Evolutionary conservation across 1,140 invertebrate species (phyloP).

Genomic region (Cataglyphis hispanica): DNA sequence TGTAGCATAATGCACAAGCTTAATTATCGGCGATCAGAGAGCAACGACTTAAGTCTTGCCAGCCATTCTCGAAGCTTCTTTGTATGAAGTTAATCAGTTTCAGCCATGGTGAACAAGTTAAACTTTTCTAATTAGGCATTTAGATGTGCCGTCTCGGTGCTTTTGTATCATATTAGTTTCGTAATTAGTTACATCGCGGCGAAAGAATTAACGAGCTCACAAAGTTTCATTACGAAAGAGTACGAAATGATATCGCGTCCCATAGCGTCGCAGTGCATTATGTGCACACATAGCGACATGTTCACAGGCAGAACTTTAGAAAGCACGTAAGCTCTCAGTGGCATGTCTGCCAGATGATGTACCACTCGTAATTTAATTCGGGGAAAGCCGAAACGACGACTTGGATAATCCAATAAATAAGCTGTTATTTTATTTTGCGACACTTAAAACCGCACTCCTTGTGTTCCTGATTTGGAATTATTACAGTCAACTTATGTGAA

Average conservation of each 20-base stretch:
- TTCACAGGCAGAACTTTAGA: conserved; percentile 31
- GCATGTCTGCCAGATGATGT: background rate
- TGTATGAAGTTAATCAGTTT: conserved; percentile 37
- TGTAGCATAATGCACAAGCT: conserved; percentile 10
- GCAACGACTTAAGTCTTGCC: conserved; percentile 24
- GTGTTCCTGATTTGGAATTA: background rate
- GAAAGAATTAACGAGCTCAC: conserved; percentile 48
- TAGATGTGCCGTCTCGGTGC: background rate
- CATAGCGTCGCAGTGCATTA: conserved; percentile 19
- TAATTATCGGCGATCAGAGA: conserved; percentile 49
- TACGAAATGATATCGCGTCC: conserved; percentile 32
- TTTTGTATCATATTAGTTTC: conserved; percentile 47
- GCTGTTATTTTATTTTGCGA: background rate
- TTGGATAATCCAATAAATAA: background rate
- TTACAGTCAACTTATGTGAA: conserved; percentile 16
- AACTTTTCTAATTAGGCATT: conserved; percentile 63
- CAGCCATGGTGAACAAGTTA: conserved; percentile 34
- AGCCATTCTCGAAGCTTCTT: conserved; percentile 16
- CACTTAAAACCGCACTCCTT: background rate
- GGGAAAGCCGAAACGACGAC: conserved; percentile 18
- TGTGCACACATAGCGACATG: conserved; percentile 9
- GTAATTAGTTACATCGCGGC: conserved; percentile 54
- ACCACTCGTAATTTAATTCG: conserved; percentile 7
- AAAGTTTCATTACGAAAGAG: conserved; percentile 33
- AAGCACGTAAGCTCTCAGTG: background rate